Evolutionary conservation across 2,888 invertebrate species (phyloP), one percentile per base, ranked within the genome.

Genomic region (Trichacis sp.): DNA sequence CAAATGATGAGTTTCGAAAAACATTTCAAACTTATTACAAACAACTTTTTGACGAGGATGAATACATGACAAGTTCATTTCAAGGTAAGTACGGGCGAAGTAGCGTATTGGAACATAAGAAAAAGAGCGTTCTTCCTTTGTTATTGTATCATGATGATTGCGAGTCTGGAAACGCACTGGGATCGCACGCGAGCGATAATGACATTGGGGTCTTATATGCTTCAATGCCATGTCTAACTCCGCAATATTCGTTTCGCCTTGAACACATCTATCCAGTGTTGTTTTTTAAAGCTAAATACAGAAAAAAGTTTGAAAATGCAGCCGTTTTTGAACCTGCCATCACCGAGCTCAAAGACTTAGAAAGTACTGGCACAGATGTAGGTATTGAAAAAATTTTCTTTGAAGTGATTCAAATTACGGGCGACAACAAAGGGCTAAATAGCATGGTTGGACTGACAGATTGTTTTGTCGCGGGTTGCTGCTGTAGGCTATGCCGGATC

Each of bases 381-480:
- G 24, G 24, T 24, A 36, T 12, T 8, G 51, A 51, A 46, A 58
- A 42, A 20, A 50, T 54, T 49, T 64, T 45, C 12, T 64, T 64
- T 42, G 49, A 54, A 47, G n/a, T 64, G 19, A 58, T 42, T 29
- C 24, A 58, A 14, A 24, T 58, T 0, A 64, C 54, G 20, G 64
- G 58, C 1, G 58, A 64, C 18, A 64, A 64, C 36, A 46, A 58
- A 24, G 64, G 64, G 9, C 36, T 64, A 20, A 49, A 56, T 30
- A 9, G 17, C n/a, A 52, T 57, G 1, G 9, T 57, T 30, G 58
- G 58, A 36, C 58, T 53, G 12, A 30, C 46, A 1, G 63, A 62
- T 20, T 33, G 56, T 18, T 62, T 61, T 19, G 18, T 8, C 9
- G 40, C 30, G 15, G 29, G 14, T 14, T n/a, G 51, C 14, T 56